Evolutionary conservation across 2,888 invertebrate species (phyloP).

Genomic region (Zygaena filipendulae): DNA sequence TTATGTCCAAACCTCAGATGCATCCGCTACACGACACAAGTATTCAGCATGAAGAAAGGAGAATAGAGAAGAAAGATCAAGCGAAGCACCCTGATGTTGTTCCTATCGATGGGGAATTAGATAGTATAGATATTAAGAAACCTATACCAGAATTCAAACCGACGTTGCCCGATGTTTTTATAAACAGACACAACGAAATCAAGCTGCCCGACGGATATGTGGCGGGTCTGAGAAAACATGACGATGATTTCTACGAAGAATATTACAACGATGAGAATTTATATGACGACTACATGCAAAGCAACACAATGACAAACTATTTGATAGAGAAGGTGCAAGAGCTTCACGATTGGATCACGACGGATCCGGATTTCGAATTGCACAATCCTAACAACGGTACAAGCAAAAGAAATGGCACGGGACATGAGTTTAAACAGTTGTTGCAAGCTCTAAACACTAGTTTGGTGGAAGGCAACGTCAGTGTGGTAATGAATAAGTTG

Average conservation of each 20-base stretch:
- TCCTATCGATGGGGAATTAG: slow-evolving; percentile 2
- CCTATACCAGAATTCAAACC: slow-evolving; percentile 44
- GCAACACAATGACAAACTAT: slow-evolving; percentile 55
- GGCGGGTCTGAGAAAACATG: slow-evolving; percentile 26
- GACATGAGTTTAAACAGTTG: slow-evolving; percentile 39
- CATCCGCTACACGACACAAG: slow-evolving; percentile 45
- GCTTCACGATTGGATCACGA: slow-evolving; percentile 57
- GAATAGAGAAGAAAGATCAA: slow-evolving; percentile 53
- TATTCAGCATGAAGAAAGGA: slow-evolving; percentile 36
- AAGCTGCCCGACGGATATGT: slow-evolving; percentile 35
- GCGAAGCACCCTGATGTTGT: slow-evolving; percentile 23
- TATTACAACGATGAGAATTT: slow-evolving; percentile 51
- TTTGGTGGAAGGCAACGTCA: slow-evolving; percentile 53
- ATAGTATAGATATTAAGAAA: slow-evolving; percentile 4
- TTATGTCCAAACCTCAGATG: slow-evolving; percentile 40
- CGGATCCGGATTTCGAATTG: slow-evolving; percentile 41
- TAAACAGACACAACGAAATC: slow-evolving; percentile 21
- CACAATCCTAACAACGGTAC: slow-evolving; percentile 16
- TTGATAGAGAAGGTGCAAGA: slow-evolving; percentile 63
- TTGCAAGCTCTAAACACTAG: slow-evolving; percentile 63
- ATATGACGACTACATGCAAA: slow-evolving; percentile 57
- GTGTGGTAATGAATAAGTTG: slow-evolving; percentile 56
- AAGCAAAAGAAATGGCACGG: slow-evolving; percentile 21
- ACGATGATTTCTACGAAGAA: slow-evolving; percentile 40
- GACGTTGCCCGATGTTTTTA: slow-evolving; percentile 33